These are phyloP conservation scores for Sebastes paucispinis DNA, from an alignment of 2,797 vertebrate genomes.

Conservation along the genomic window DNA sequence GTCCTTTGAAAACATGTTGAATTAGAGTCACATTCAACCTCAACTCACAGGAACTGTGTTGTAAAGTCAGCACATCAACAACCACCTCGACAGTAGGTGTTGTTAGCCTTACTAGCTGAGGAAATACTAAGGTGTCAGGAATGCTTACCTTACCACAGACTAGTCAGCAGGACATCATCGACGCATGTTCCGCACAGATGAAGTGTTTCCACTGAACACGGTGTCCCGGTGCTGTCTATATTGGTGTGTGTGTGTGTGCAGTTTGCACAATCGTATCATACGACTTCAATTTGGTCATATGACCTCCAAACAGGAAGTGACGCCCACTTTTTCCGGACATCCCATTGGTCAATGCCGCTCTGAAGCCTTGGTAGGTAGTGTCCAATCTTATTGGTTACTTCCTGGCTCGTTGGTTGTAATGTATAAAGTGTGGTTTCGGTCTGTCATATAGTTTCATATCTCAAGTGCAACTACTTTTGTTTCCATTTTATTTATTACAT, in stretches of 20 bases:
- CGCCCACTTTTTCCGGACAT: slow-evolving; percentile 10
- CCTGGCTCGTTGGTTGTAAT: fast-evolving
- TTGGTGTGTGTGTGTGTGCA: not conserved
- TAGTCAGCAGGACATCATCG: fast-evolving
- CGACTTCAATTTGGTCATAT: slow-evolving; percentile 68
- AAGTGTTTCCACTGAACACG: fast-evolving
- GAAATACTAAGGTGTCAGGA: fast-evolving
- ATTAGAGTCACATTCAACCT: not conserved
- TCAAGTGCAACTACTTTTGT: no score
- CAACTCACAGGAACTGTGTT: not conserved
- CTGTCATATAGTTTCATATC: no score
- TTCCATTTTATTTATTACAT: no score
- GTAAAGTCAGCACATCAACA: not conserved
- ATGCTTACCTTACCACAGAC: not conserved
- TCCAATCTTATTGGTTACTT: slow-evolving; percentile 8
- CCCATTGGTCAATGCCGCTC: slow-evolving; percentile 44
- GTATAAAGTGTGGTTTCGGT: not conserved
- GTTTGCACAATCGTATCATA: slow-evolving; percentile 25
- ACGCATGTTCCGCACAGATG: not conserved
- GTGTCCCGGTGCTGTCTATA: not conserved
- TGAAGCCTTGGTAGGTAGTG: fast-evolving
- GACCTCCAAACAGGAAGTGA: slow-evolving; percentile 62
- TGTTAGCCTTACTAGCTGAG: not conserved
- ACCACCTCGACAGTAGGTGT: not conserved
- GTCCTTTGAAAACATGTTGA: not conserved